phyloP scores from a whole-genome alignment of 2,113 vertebrate species.

The Tautogolabrus adspersus region DNA sequence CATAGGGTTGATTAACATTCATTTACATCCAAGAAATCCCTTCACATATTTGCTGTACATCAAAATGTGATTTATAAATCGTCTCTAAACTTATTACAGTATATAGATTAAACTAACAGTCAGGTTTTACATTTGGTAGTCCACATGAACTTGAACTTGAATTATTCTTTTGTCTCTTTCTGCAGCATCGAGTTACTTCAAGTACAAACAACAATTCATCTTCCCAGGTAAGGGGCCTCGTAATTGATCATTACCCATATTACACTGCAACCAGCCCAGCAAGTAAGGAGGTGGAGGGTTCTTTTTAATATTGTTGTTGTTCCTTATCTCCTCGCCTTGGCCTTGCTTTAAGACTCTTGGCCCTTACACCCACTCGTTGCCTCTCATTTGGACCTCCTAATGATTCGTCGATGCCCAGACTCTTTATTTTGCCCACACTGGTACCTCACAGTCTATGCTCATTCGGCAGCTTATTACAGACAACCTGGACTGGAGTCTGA shows the following conservation, averaged over 20 bases:
- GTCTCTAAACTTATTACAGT: no score
- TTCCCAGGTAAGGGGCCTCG: constrained; percentile 91
- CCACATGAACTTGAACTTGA: constrained; percentile 11
- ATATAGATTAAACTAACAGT: not conserved
- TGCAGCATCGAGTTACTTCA: constrained; percentile 96
- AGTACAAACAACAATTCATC: constrained; percentile 99
- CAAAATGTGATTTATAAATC: no score
- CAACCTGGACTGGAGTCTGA: constrained; percentile 41
- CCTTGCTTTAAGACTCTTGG: constrained; percentile 34
- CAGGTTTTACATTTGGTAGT: not conserved
- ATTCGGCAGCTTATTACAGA: constrained; percentile 57
- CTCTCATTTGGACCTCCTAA: constrained; percentile 64
- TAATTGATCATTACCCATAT: constrained; percentile 67
- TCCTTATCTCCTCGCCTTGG: constrained; percentile 53
- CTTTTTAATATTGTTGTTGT: constrained; percentile 72
- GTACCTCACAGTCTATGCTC: constrained; percentile 45
- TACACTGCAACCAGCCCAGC: constrained; percentile 43
- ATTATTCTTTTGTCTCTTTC: constrained; percentile 59
- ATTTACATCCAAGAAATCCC: no score
- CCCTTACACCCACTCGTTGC: constrained; percentile 50
- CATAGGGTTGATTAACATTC: no score
- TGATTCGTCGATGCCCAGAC: constrained; percentile 54
- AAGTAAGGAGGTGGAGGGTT: constrained; percentile 33
- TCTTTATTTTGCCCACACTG: constrained; percentile 45
- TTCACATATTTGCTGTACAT: no score